These are phyloP conservation scores for Drosophila subpulchrella DNA, from an alignment of 1,140 invertebrate genomes.

Conservation along the genomic window DNA sequence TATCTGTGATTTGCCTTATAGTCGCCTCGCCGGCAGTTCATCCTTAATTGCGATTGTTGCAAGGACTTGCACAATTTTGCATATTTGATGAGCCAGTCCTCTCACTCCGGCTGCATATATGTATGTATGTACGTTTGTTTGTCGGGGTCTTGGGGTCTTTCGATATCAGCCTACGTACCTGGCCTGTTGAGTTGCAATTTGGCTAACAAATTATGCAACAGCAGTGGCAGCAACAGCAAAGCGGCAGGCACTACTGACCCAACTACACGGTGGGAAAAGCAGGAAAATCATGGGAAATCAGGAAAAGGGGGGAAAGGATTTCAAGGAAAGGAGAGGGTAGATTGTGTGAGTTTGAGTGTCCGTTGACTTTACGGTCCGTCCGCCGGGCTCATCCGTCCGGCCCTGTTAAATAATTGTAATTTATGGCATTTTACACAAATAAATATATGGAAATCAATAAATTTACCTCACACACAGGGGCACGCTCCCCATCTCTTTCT, in stretches of 20 bases:
- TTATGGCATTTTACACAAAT: slow-evolving; percentile 82
- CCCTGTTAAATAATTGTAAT: slow-evolving; percentile 80
- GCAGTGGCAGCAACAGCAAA: slow-evolving; percentile 16
- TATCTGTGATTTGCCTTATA: slow-evolving; percentile 14
- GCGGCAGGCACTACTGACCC: slow-evolving; percentile 60
- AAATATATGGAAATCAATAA: slow-evolving; percentile 83
- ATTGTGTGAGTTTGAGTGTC: background rate
- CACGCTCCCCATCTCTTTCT: slow-evolving; percentile 12
- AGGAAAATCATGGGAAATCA: no score
- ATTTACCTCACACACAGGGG: slow-evolving; percentile 41
- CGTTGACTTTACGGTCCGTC: slow-evolving; percentile 50
- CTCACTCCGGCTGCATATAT: background rate
- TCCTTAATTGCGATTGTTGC: slow-evolving; percentile 45
- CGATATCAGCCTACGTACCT: slow-evolving; percentile 32
- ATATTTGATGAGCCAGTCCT: slow-evolving; percentile 67
- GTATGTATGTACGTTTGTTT: slow-evolving; percentile 18
- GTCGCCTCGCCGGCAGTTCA: slow-evolving; percentile 25
- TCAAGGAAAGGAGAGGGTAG: background rate
- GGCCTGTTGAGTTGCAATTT: slow-evolving; percentile 80
- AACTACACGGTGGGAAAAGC: slow-evolving; percentile 28
- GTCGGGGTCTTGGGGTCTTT: slow-evolving; percentile 25
- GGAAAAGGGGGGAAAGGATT: background rate
- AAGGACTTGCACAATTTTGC: slow-evolving; percentile 65
- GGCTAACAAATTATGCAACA: slow-evolving; percentile 79
- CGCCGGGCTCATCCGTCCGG: slow-evolving; percentile 31